These are phyloP conservation scores for Nannoperca obscura DNA, from an alignment of 2,797 vertebrate species.

Conservation along the genomic window DNA sequence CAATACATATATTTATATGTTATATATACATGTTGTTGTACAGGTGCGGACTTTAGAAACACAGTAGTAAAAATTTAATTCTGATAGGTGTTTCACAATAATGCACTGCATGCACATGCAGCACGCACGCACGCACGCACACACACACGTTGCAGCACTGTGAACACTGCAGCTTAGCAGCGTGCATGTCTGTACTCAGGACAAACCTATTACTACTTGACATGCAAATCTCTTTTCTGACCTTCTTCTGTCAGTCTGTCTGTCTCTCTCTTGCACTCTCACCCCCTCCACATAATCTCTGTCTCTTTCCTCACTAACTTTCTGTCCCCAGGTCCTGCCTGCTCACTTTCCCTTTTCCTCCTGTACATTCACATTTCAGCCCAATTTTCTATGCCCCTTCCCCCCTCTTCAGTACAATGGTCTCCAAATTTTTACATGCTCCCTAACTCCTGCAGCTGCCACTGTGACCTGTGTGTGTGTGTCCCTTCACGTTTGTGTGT, in stretches of 20 bases:
- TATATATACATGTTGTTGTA: constrained; percentile 4
- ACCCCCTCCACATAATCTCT: constrained; percentile 51
- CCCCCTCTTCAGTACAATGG: constrained; percentile 39
- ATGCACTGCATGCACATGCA: constrained; percentile 12
- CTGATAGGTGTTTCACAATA: not conserved
- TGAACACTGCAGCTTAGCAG: constrained; percentile 57
- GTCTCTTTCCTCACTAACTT: constrained; percentile 32
- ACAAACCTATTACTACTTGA: constrained; percentile 81
- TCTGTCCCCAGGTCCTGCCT: constrained; percentile 18
- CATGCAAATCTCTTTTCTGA: constrained; percentile 82
- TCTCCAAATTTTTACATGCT: constrained; percentile 20
- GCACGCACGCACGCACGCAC: constrained; percentile 13
- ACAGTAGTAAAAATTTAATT: constrained; percentile 4
- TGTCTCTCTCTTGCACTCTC: constrained; percentile 21
- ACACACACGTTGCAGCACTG: constrained; percentile 31
- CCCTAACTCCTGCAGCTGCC: constrained; percentile 52
- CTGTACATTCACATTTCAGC: constrained; percentile 51
- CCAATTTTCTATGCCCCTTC: constrained; percentile 46
- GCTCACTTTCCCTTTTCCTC: constrained; percentile 36
- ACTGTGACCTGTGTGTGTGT: not conserved
- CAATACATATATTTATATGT: not conserved
- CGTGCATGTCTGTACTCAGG: constrained; percentile 61
- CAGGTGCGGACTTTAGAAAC: not conserved
- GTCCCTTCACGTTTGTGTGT: not conserved
- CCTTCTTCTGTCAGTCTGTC: constrained; percentile 67